Evolutionary conservation across 1,140 invertebrate species (phyloP), one percentile per base, ranked within the genome.

Genomic region (Mactra quadrangularis): DNA sequence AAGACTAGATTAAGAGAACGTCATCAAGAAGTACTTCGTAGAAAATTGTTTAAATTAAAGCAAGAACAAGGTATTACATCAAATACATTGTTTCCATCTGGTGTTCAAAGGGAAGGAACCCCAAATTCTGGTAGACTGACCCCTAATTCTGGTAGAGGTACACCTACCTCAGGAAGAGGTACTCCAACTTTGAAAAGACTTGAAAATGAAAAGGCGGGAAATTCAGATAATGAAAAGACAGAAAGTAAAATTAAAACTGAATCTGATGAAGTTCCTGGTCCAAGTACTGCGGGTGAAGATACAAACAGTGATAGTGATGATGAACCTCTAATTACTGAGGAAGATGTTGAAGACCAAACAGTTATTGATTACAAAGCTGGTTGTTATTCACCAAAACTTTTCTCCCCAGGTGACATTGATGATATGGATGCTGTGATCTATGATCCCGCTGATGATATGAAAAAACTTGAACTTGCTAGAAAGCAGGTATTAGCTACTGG

Each of bases 31-130:
- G 97, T 98, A 92, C 94, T 99, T n/a, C 95, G 95, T 53, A 95
- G 96, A 87, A 99, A 99, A 94, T 93, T 99, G 76, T 95, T 97
- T 90, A 95, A 98, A 64, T 94, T 99, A 2, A 99, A 98, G 92
- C 96, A 96, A 64, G 97, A 93, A 88, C 91, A 92, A 92, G 90
- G 89, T 55, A 90, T 92, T 52, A 89, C 90, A 52, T 88, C 87
- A 1, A 82, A 76, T 7, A 89, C 90, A 27, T 74, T 92, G 68
- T 92, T 92, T 82, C 91, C 91, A 25, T 85, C 90, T 57, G 89
- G 88, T 15, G 27, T 86, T 11, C 47, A 64, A 41, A 59, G 68
- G 66, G 35, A 70, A 55, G 66, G 74, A 47, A 75, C 64, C 27
- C 45, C 55, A 29, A 79, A 59, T 53, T 78, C 76, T 15, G 76